Base-by-base conservation (phyloP, 2,113 vertebrate genomes). In the Aegithalos caudatus region DNA sequence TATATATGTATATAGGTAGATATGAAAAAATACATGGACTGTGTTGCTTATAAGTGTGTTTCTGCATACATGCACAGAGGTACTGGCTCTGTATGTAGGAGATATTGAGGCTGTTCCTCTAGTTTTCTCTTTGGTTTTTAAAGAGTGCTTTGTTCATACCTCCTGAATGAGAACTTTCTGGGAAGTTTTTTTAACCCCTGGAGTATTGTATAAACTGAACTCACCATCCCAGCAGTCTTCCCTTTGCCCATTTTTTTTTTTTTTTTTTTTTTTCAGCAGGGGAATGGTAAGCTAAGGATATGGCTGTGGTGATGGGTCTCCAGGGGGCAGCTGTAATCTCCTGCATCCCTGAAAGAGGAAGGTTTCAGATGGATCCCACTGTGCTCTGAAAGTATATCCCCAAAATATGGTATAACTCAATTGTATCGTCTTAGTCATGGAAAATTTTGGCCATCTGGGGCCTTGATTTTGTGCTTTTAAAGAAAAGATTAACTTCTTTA, bases 31-130 rank as follows among this genome's bases (percentile, higher is more conserved):
- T 17, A 3, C 1, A 11, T 31, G 50, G 35, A 14, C 8, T 61
- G 4, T 70, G 5, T 22, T 71, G 11, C n/a, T 6, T 16, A 0
- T 17, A 1, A 22, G 10, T 40, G 6, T n/a, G 15, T 33, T 14
- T 24, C 21, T 37, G 27, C 28, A 3, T 6, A 62, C 14, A 2
- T 25, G 10, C 11, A 4, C 5, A 10, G 54, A 24, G 24, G 29
- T 60, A 7, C 14, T 84, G 85, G 20, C 56, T 38, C 64, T 40
- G 29, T 7, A 3, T 33, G 23, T 29, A 33, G 42, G 11, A 35
- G 8, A 5, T 35, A 17, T 4, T 4, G 14, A 69, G 44, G 37
- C 40, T 56, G 3, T 25, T 82, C 17, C 28, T 85, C 42, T 51
- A 9, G 3, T 5, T 54, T 77, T 77, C 60, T 58, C 5, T 40